These are phyloP conservation scores for Toxostoma redivivum DNA, from an alignment of 2,113 vertebrate species.

Conservation along the genomic window DNA sequence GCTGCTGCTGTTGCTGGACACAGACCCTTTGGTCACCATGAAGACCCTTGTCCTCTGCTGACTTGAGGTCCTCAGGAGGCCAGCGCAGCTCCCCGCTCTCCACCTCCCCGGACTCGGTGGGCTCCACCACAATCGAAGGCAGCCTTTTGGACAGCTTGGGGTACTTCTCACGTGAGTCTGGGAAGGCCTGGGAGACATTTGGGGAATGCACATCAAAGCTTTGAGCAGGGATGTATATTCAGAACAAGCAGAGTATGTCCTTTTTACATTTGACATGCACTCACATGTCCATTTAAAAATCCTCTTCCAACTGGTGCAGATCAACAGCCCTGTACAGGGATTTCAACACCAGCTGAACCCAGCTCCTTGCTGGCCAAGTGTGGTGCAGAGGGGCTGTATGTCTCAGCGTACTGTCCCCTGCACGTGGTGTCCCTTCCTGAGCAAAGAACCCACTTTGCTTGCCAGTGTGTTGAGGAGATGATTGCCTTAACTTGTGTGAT, in stretches of 20 bases:
- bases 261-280: neutral
- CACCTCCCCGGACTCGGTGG: slow-evolving; percentile 80
- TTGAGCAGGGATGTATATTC: neutral
- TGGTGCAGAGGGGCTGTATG: neutral
- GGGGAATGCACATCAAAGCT: neutral
- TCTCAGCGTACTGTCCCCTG: neutral
- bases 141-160: slow-evolving; percentile 87
- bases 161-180: slow-evolving; percentile 80
- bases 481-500: neutral
- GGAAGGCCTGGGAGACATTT: slow-evolving; percentile 74
- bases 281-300: neutral
- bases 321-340: neutral
- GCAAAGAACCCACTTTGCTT: neutral
- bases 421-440: neutral
- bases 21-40: slow-evolving; percentile 62
- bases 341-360: neutral
- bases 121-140: slow-evolving; percentile 89
- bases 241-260: neutral
- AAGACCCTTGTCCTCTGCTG: slow-evolving; percentile 68
- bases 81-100: slow-evolving; percentile 90
- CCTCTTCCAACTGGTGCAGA: neutral
- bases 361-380: rapidly evolving
- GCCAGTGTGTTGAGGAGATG: rapidly evolving
- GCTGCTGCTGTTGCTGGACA: slow-evolving; percentile 55
- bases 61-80: slow-evolving; percentile 83